Percentiles rank a stretch among this genome's conserved stretches.
Conservation (phyloP, 2,888 invertebrate species). For the Dasypogon diadema region DNA sequence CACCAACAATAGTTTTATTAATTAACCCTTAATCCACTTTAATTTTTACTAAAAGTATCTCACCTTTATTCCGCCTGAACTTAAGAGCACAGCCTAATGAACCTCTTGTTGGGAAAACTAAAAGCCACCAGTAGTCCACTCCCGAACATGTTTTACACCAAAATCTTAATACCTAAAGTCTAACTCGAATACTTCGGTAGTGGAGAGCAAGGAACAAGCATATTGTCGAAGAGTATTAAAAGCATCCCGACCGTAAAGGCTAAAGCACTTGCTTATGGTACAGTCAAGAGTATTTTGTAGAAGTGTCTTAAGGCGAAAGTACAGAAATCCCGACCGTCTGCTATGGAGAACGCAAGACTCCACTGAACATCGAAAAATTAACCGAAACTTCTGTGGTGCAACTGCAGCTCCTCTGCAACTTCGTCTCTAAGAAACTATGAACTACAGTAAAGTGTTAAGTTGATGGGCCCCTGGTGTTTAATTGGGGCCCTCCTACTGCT, state of each 20-base stretch:
- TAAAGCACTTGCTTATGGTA: conserved; percentile 20
- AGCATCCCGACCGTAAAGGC: conserved; percentile 13
- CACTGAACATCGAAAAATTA: conserved; percentile 5
- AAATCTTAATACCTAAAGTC: conserved; percentile 3
- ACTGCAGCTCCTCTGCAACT: conserved; percentile 12
- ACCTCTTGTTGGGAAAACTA: too few relatives aligned
- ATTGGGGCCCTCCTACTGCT: conserved; percentile 69
- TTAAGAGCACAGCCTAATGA: too few relatives aligned
- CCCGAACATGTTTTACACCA: not conserved
- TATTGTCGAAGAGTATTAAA: conserved; percentile 21
- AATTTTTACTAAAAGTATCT: too few relatives aligned
- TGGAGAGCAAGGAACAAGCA: conserved; percentile 20
- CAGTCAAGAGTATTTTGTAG: conserved; percentile 17
- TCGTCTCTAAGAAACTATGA: conserved; percentile 57
- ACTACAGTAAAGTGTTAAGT: conserved; percentile 63
- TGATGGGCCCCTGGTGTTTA: conserved; percentile 69
- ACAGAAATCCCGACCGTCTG: not conserved
- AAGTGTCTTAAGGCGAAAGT: not conserved
- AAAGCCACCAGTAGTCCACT: too few relatives aligned
- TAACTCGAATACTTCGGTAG: conserved; percentile 21
- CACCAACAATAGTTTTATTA: too few relatives aligned
- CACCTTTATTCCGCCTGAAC: too few relatives aligned
- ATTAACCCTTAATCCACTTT: too few relatives aligned
- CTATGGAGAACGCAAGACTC: not conserved
- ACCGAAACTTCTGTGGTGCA: conserved; percentile 5